A percentile compares a stretch with the other conserved stretches of the same genome.
These are phyloP conservation scores for Metopia argyrocephala DNA, from an alignment of 2,888 invertebrate species.

Conservation along the genomic window DNA sequence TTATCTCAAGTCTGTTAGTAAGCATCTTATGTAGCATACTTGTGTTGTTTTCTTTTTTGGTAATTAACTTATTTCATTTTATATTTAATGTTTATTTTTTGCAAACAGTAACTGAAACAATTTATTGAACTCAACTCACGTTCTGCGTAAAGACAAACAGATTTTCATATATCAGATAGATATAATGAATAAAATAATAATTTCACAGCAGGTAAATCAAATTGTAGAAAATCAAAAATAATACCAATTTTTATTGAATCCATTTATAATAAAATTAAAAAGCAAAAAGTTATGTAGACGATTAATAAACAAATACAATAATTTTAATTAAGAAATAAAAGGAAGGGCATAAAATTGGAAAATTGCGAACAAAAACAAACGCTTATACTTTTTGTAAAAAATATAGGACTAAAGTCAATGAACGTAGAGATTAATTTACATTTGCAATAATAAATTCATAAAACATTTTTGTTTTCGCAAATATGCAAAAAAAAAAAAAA, in stretches of 20 bases:
- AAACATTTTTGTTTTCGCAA: too few relatives aligned
- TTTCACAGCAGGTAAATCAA: constrained; percentile 54
- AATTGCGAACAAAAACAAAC: too few relatives aligned
- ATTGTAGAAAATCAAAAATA: constrained; percentile 25
- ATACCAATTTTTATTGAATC: constrained; percentile 25
- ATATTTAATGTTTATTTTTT: constrained; percentile 38
- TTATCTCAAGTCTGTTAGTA: neutral
- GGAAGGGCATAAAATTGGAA: neutral
- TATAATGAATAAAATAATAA: constrained; percentile 46
- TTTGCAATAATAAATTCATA: too few relatives aligned
- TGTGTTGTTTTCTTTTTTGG: neutral
- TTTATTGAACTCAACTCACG: constrained; percentile 54
- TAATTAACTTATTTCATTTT: constrained; percentile 50
- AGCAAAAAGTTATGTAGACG: neutral
- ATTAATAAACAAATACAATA: constrained; percentile 1
- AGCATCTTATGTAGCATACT: neutral
- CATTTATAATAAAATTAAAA: neutral
- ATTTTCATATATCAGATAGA: constrained; percentile 57
- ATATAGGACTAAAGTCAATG: too few relatives aligned
- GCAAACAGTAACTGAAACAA: neutral
- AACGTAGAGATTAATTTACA: too few relatives aligned
- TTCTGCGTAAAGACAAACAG: constrained; percentile 40
- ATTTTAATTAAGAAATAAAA: constrained; percentile 8
- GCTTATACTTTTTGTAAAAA: too few relatives aligned
- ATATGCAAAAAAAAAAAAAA: too few relatives aligned